Percentiles rank a stretch among this genome's conserved stretches.
phyloP scores from a whole-genome alignment of 2,888 invertebrate genomes.

The Cosmorhoe ocellata region DNA sequence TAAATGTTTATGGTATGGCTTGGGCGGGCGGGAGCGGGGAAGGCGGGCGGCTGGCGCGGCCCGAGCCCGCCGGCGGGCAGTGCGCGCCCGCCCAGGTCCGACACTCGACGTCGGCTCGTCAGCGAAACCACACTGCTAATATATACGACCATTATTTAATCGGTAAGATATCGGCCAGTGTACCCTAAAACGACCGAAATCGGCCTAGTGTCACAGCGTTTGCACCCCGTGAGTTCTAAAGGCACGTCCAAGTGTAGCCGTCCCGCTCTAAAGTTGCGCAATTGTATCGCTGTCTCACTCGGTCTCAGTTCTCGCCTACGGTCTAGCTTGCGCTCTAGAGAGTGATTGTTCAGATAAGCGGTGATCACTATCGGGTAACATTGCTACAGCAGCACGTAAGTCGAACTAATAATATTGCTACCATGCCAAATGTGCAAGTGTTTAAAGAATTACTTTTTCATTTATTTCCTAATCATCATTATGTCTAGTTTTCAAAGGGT shows the following conservation, averaged over 20 bases:
- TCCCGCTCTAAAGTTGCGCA: conserved; percentile 67
- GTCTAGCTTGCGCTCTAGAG: conserved; percentile 55
- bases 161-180: conserved; percentile 75
- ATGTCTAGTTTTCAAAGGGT: no score
- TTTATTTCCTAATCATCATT: no score
- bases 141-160: conserved; percentile 72
- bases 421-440: background rate
- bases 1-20: conserved; percentile 58
- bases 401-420: conserved; percentile 39
- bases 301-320: conserved; percentile 40
- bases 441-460: no score
- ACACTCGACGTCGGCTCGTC: conserved; percentile 83
- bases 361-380: conserved; percentile 57
- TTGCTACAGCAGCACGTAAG: conserved; percentile 67
- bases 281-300: conserved; percentile 56
- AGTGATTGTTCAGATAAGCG: conserved; percentile 61
- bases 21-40: conserved; percentile 52
- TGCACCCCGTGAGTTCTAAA: conserved; percentile 20
- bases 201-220: conserved; percentile 5
- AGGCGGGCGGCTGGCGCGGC: conserved; percentile 47
- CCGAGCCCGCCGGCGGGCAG: conserved; percentile 58
- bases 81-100: conserved; percentile 80
- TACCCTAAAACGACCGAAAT: conserved; percentile 33
- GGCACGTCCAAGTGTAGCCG: conserved; percentile 49
- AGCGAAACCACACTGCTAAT: conserved; percentile 73